These are phyloP conservation scores for Hyppa rectilinea DNA, from an alignment of 2,888 invertebrate genomes.

Conservation along the genomic window DNA sequence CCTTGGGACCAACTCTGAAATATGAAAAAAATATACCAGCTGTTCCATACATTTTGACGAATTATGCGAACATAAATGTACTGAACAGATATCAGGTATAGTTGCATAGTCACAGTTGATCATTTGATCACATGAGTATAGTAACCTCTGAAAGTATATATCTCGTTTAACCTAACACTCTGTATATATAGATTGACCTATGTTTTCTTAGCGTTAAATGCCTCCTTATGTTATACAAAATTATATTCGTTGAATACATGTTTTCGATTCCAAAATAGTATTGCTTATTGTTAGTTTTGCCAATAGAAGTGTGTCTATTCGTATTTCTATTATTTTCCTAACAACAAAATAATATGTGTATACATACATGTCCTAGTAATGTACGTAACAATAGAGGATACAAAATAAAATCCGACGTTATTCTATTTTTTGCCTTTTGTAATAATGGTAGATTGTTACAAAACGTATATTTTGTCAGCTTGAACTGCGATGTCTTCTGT, in stretches of 20 bases:
- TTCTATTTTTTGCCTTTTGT: not conserved
- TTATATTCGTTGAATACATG: not conserved
- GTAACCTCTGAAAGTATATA: too few species aligned
- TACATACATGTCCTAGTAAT: not conserved
- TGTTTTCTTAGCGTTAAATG: not conserved
- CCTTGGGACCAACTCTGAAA: too few species aligned
- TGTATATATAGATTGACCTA: not conserved
- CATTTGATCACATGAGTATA: too few species aligned
- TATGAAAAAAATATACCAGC: too few species aligned
- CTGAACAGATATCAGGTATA: too few species aligned
- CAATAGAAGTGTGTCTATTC: not conserved
- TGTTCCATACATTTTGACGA: too few species aligned
- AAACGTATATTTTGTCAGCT: constrained; percentile 1
- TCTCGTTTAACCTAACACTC: too few species aligned
- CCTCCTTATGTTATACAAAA: too few species aligned
- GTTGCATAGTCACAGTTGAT: too few species aligned
- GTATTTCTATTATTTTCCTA: not conserved
- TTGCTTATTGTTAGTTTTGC: not conserved
- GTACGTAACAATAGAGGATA: not conserved
- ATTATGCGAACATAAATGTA: too few species aligned
- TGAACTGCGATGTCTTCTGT: too few species aligned
- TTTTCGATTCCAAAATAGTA: not conserved
- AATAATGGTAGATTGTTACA: constrained; percentile 8
- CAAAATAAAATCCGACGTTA: not conserved
- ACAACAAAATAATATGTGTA: too few species aligned